Percentiles rank a stretch among this genome's conserved stretches.
These are phyloP conservation scores for Anabas testudineus DNA, from an alignment of 2,797 vertebrate genomes.

Conservation along the genomic window DNA sequence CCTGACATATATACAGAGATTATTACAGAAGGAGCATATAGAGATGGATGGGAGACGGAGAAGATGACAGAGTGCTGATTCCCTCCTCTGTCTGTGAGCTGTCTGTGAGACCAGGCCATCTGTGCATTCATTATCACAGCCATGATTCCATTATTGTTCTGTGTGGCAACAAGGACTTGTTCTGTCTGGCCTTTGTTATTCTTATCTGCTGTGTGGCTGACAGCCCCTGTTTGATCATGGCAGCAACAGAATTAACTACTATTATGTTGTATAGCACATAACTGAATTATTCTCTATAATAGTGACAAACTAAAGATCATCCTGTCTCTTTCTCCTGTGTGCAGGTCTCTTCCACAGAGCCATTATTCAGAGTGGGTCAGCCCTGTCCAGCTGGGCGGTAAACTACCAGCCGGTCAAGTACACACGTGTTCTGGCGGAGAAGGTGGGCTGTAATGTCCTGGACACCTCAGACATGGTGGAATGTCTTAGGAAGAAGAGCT, in stretches of 20 bases:
- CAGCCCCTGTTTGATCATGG: slow-evolving; percentile 68
- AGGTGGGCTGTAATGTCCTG: slow-evolving; percentile 97
- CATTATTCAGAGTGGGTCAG: slow-evolving; percentile 98
- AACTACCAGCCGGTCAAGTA: slow-evolving; percentile 99
- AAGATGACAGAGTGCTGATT: slow-evolving; percentile 69
- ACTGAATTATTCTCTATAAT: slow-evolving; percentile 57
- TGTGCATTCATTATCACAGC: slow-evolving; percentile 79
- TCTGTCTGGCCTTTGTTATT: slow-evolving; percentile 79
- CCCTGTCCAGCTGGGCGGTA: slow-evolving; percentile 98
- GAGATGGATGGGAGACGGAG: slow-evolving; percentile 59
- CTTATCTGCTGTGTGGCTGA: slow-evolving; percentile 71
- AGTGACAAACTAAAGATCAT: slow-evolving; percentile 46
- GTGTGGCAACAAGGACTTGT: slow-evolving; percentile 72
- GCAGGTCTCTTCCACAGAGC: slow-evolving; percentile 98
- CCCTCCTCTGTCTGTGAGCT: slow-evolving; percentile 73
- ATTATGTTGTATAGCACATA: slow-evolving; percentile 54
- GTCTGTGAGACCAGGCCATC: slow-evolving; percentile 77
- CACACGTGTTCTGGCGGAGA: slow-evolving; percentile 94
- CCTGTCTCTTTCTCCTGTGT: slow-evolving; percentile 61
- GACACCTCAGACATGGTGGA: slow-evolving; percentile 99
- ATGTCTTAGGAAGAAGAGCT: slow-evolving; percentile 96
- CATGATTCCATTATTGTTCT: slow-evolving; percentile 78
- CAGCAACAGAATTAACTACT: slow-evolving; percentile 68
- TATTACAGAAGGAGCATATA: slow-evolving; percentile 45
- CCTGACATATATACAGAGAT: slow-evolving; percentile 47